Evolutionary conservation across 2,113 vertebrate species (phyloP), one percentile per base, ranked within the genome.

Genomic region (Crotophaga sulcirostris): DNA sequence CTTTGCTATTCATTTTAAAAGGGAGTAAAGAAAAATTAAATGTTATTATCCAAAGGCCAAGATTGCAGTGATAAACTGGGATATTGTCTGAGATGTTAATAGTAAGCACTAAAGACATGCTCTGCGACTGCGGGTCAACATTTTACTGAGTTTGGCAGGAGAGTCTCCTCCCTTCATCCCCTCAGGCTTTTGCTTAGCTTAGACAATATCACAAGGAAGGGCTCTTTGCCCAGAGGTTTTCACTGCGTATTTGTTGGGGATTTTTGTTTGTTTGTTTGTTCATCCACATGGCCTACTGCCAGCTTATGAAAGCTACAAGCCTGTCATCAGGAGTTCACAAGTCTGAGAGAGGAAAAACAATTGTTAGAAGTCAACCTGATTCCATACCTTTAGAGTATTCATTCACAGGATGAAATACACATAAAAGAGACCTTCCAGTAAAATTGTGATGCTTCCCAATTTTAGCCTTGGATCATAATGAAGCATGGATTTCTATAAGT

Each of bases 221-320:
- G 96, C 96, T 95, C 73, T 56, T 89, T 95, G 95, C 94, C 95
- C 94, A 95, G 92, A 95, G 89, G 88, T 97, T 96, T 97, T 95
- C 86, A 87, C 85, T 89, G 85, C 10, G 15, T 89, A 89, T 91
- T 96, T 95, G 60, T 15, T 87, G 89, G 62, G 93, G 84, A 75
- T 84, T 93, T 96, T 97, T 95, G 91, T 97, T 96, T 97, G 94
- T 96, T 95, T 97, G 94, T 96, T 95, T 93, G 88, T 78, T 96
- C 93, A 91, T 89, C 69, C 73, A 89, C 40, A 45, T 13, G 73
- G 83, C 69, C 89, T 76, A 45, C 49, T 42, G 86, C 94, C 95
- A 96, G 33, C 10, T 95, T 72, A 95, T 69, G 88, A 87, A 90
- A 96, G 93, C 90, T 93, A 93, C 80, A 96, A 84, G 90, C 86